Evolutionary conservation across 2,888 invertebrate genomes (phyloP), one percentile per base, ranked within the genome.

Genomic region (Archips crataeganus): DNA sequence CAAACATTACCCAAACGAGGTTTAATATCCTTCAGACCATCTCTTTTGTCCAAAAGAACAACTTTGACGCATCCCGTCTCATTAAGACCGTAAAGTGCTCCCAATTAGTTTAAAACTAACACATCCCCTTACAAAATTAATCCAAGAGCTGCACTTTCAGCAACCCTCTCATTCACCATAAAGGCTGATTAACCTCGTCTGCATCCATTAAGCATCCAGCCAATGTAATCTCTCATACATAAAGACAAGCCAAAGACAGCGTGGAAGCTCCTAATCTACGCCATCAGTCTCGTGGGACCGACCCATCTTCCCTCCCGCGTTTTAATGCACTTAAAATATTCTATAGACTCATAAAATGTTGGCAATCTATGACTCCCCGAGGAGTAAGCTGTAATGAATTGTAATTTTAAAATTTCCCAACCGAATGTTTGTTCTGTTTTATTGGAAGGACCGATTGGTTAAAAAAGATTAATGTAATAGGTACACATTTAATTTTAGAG

Each of bases 261-360:
- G 71, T 32, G 34, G 63, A 59, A 67, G 73, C 65, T 32, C 47
- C 63, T 73, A 76, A 74, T 70, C 74, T 71, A 64, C 60, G 51
- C 65, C 60, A 10, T 63, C 63, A 49, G 36, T 70, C 72, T 74
- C 68, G 15, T 60, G 72, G 66, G 63, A 60, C 69, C 77, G 69
- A 74, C 79, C 81, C 80, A 76, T 81, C 75, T 75, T 73, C 74
- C 75, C 66, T 71, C 71, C 60, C 82, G 78, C 77, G 85, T 82
- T 85, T 86, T 87, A 87, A 87, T 89, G 89, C 87, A 88, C 87
- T 91, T 89, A 90, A 91, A 91, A 90, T 91, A 92, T 92, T 91
- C 90, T 85, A 89, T 86, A 87, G 86, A 88, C 86, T 88, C 89
- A 90, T 92, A 92, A 91, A 92, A 90, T 84, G 82, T 82, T 83